Evolutionary conservation across 2,888 invertebrate species (phyloP).

Genomic region (Dichetophora obliterata): DNA sequence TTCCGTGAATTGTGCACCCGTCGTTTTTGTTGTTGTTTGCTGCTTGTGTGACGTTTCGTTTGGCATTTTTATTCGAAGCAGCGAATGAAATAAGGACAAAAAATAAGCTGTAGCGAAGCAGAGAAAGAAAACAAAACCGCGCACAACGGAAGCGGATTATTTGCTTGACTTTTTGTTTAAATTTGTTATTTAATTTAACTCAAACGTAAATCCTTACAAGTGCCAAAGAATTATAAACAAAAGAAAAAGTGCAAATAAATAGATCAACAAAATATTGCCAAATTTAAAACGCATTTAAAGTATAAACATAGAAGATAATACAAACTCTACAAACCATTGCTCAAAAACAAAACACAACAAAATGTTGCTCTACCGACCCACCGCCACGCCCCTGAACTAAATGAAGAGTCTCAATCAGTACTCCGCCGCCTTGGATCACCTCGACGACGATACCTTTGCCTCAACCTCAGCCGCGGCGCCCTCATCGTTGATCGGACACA

Average conservation of each 20-base stretch:
- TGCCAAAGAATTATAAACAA: conserved; percentile 42
- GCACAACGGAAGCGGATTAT: conserved; percentile 24
- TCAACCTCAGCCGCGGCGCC: conserved; percentile 32
- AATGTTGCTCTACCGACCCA: conserved; percentile 24
- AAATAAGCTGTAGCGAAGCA: conserved; percentile 42
- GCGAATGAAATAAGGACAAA: conserved; percentile 21
- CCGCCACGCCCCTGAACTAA: conserved; percentile 41
- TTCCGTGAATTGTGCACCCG: conserved; percentile 42
- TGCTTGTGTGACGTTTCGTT: conserved; percentile 43
- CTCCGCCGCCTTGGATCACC: conserved; percentile 54
- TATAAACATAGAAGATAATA: background rate
- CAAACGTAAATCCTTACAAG: background rate
- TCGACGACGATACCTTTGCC: conserved; percentile 27
- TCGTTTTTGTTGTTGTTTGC: conserved; percentile 38
- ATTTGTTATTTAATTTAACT: conserved; percentile 10
- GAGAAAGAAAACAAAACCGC: conserved; percentile 41
- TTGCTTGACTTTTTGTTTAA: conserved; percentile 27
- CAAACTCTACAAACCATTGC: background rate
- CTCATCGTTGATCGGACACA: conserved; percentile 22
- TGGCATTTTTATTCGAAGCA: conserved; percentile 27
- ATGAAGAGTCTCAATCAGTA: conserved; percentile 53
- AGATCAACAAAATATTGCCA: conserved; percentile 17
- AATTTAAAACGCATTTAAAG: conserved; percentile 25
- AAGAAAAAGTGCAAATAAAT: conserved; percentile 46
- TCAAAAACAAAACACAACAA: conserved; percentile 40